Evolutionary conservation across 2,113 vertebrate genomes (phyloP), one percentile per base, ranked within the genome.

Genomic region (Laterallus jamaicensis): DNA sequence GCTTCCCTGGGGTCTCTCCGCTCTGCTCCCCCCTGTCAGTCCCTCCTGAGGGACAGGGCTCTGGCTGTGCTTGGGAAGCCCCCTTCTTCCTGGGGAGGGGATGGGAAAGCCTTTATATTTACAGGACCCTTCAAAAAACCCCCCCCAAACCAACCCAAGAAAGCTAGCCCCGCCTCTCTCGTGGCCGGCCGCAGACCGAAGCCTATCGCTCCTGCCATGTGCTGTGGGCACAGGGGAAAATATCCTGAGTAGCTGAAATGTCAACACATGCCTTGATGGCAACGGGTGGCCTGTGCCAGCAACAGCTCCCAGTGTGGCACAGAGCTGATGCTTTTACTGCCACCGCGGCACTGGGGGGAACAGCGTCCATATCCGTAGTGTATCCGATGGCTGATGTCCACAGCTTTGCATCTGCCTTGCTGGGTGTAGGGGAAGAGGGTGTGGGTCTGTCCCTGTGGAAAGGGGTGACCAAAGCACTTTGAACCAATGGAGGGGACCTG

Each of bases 11-110:
- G 49, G 4, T 14, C 44, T 52, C 39, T 10, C 11, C 0, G 18
- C 26, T 35, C 66, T 25, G 68, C 62, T 52, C 40, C 31, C 17
- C 42, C 15, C 15, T 5, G 31, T 6, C 56, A 11, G 15, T 9
- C 35, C 2, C 20, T n/a, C 1, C 1, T 0, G 1, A 3, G 3
- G 44, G 18, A 2, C 0, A 9, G 28, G 21, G 42, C n/a, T 59
- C 35, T 10, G 66, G 26, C 9, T 22, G 4, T 52, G 75, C 47
- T 52, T 24, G 59, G 60, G 6, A 32, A 49, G 12, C 20, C 11
- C 5, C 29, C 24, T n/a, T 8, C 4, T 17, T 64, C 54, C 49
- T 0, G 17, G 17, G 29, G 13, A 54, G 1, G 19, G 10, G 4
- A 4, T 10, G 10, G 67, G 15, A 54, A 59, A 63, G 4, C 9